Conservation (phyloP, 2,113 vertebrate genomes). For the Campylomormyrus tamandua region DNA sequence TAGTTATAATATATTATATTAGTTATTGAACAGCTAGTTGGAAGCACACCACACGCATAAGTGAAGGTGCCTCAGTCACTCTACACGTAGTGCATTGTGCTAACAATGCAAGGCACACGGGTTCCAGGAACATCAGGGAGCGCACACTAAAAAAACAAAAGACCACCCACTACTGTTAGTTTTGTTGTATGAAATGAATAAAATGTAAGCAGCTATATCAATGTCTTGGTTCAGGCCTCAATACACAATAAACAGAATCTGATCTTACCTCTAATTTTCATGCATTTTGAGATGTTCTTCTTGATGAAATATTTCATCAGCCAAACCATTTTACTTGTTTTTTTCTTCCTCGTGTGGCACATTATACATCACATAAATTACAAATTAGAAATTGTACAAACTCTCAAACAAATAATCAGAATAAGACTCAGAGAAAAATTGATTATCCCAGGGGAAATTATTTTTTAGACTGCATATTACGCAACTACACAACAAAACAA, state of each 20-base stretch:
- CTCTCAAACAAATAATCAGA: background rate
- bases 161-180: background rate
- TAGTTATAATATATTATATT: no score
- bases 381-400: background rate
- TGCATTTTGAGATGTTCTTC: no score
- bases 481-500: background rate
- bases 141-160: background rate
- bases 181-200: background rate
- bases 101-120: background rate
- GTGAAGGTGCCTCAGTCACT: background rate
- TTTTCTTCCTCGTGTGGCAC: background rate
- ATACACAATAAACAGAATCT: background rate
- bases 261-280: background rate
- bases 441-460: background rate
- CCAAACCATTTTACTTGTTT: background rate
- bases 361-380: background rate
- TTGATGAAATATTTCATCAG: background rate
- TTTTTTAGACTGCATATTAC: background rate
- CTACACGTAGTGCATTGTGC: background rate
- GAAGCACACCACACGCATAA: background rate
- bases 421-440: background rate
- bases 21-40: background rate
- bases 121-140: background rate
- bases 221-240: background rate
- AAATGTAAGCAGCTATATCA: background rate